Evolutionary conservation across 2,113 vertebrate genomes (phyloP).

Genomic region (Kobus ellipsiprymnus): DNA sequence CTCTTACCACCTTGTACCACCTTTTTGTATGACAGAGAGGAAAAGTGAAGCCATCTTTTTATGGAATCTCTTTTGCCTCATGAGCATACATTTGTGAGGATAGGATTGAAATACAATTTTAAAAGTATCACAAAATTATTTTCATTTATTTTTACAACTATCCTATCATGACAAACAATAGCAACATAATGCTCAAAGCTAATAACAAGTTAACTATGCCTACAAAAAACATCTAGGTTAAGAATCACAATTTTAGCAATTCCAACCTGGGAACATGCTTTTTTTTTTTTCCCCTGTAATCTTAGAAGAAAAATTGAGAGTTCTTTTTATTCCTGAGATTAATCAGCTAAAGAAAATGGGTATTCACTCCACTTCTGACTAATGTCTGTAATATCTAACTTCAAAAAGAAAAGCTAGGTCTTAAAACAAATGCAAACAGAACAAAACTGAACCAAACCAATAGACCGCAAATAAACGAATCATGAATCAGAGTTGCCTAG

Average conservation of each 20-base stretch:
- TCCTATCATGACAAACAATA: background rate
- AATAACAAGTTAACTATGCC: background rate
- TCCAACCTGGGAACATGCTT: background rate
- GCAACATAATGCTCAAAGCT: background rate
- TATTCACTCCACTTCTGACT: background rate
- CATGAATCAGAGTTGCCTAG: background rate
- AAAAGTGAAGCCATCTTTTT: background rate
- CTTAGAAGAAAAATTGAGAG: background rate
- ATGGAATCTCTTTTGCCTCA: background rate
- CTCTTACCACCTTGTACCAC: background rate
- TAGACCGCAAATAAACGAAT: accelerated
- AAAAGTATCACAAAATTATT: background rate
- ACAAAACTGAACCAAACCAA: background rate
- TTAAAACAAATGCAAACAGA: background rate
- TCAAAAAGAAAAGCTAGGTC: background rate
- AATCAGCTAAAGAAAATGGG: background rate
- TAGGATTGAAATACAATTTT: background rate
- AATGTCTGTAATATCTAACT: background rate
- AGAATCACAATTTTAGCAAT: background rate
- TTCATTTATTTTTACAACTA: background rate
- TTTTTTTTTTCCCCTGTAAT: background rate
- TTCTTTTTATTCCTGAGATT: background rate
- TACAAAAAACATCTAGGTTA: background rate
- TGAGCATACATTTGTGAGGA: background rate
- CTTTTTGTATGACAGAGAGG: background rate